phyloP scores from a whole-genome alignment of 2,797 vertebrate genomes.

The Oophaga sylvatica region DNA sequence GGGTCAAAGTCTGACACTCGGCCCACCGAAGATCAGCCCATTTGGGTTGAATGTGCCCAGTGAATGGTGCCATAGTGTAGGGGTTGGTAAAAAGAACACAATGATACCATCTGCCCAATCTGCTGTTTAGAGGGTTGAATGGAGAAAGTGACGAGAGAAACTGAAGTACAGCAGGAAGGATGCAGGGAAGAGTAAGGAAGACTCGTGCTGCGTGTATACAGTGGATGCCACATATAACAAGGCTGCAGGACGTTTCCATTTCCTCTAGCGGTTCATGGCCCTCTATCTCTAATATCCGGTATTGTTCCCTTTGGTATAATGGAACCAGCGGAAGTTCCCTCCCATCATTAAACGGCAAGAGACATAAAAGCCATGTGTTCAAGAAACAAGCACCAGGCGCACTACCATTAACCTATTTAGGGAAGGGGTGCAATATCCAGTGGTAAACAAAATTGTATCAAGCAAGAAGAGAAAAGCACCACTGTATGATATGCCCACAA shows the following conservation, averaged over 20 bases:
- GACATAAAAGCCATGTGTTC: not conserved
- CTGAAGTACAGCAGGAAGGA: not conserved
- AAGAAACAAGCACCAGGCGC: too few species aligned
- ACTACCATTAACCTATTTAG: too few species aligned
- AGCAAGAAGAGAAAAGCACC: too few species aligned
- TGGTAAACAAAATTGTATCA: too few species aligned
- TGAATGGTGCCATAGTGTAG: too few species aligned
- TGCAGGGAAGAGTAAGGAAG: not conserved
- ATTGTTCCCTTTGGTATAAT: slow-evolving; percentile 37
- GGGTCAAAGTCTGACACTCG: too few species aligned
- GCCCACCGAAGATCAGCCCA: too few species aligned
- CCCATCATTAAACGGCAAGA: slow-evolving; percentile 3
- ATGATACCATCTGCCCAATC: not conserved
- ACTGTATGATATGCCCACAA: too few species aligned
- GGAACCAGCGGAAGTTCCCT: slow-evolving; percentile 15
- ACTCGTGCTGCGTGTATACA: slow-evolving; percentile 1
- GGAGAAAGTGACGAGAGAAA: not conserved
- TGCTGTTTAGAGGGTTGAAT: not conserved
- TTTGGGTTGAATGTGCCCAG: too few species aligned
- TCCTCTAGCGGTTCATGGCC: slow-evolving; percentile 21
- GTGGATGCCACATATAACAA: not conserved
- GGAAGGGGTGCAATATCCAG: too few species aligned
- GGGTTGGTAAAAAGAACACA: too few species aligned
- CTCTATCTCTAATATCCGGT: slow-evolving; percentile 26
- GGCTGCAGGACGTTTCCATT: slow-evolving; percentile 26